Percentiles rank a stretch among this genome's conserved stretches.
Conservation (phyloP, 2,113 vertebrate species). For the Rhinichthys klamathensis region DNA sequence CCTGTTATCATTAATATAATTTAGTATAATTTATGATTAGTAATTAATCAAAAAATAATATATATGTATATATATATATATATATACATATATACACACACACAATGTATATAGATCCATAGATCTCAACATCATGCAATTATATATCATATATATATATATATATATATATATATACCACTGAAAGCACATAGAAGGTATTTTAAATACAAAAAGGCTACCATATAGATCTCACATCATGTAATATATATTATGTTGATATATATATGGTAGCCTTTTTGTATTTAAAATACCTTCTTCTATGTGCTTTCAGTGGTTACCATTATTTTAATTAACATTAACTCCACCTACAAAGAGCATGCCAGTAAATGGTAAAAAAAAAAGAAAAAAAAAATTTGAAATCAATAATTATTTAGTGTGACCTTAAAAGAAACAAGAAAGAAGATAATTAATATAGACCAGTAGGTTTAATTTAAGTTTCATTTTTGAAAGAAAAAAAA, state of each 20-base stretch:
- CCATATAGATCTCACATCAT: not conserved
- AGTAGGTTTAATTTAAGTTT: not conserved
- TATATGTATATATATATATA: too few relatives aligned
- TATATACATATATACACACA: too few relatives aligned
- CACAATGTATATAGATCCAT: too few relatives aligned
- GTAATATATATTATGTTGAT: not conserved
- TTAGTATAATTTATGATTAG: not conserved
- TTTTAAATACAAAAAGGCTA: not conserved
- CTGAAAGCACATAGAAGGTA: not conserved
- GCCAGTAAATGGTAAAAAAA: not conserved
- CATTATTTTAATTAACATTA: conserved; percentile 3
- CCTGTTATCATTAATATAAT: not conserved
- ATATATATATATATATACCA: too few relatives aligned
- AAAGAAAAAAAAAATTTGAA: not conserved
- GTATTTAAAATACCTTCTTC: not conserved
- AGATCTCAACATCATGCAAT: too few relatives aligned
- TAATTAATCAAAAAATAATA: too few relatives aligned
- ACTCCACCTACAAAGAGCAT: not conserved
- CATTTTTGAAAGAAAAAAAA: not conserved
- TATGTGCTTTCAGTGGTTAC: not conserved
- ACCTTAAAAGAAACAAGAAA: not conserved
- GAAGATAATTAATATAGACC: not conserved
- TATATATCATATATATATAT: too few relatives aligned
- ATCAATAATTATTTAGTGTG: not conserved
- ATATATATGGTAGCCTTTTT: not conserved